Base-by-base conservation (phyloP, 2,888 invertebrate genomes). In the Vanessa cardui region DNA sequence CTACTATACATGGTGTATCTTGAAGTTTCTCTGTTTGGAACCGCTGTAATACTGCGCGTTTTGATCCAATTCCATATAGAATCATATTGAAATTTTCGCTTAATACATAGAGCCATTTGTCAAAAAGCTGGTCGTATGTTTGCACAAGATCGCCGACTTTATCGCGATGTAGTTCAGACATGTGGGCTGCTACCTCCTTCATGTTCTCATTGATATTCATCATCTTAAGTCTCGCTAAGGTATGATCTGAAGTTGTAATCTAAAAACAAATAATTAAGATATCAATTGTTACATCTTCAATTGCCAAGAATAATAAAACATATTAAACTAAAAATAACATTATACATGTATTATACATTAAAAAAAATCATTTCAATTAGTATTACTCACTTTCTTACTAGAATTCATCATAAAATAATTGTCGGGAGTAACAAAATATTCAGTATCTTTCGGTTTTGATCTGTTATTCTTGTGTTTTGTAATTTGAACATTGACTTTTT, bases 41-140 rank as follows among this genome's bases (percentile, higher is more conserved):
- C 70, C 95, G 90, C 72, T 96, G 95, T 45, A 99, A 85, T 26
- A 99, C 88, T 39, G 93, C 90, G 50, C 96, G 93, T 84, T 99
- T 99, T 0, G 99, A 99, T 0, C 99, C 99, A 61, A 98, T 90
- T 0, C 99, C 99, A 86, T 98, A 97, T 0, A 98, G 85, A 49
- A 99, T 88, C 62, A 99, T 92, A 80, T 96, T 98, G 82, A 96
- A 98, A 45, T 97, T 96, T 91, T 98, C 96, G 81, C 97, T 96
- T 45, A 94, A 87, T 61, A 94, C 84, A 77, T 94, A 95, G 63
- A 96, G 82, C 97, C 97, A 98, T 85, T 95, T 95, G 58, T 94
- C 85, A 82, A 96, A 97, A 16, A 94, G 84, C 6, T 88, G 86
- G 68, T 91, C 91, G 78, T 95, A 94, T 52, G 94, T 93, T 64